Evolutionary conservation across 1,140 invertebrate genomes (phyloP), one percentile per base, ranked within the genome.

Genomic region (Drosophila jambulina): DNA sequence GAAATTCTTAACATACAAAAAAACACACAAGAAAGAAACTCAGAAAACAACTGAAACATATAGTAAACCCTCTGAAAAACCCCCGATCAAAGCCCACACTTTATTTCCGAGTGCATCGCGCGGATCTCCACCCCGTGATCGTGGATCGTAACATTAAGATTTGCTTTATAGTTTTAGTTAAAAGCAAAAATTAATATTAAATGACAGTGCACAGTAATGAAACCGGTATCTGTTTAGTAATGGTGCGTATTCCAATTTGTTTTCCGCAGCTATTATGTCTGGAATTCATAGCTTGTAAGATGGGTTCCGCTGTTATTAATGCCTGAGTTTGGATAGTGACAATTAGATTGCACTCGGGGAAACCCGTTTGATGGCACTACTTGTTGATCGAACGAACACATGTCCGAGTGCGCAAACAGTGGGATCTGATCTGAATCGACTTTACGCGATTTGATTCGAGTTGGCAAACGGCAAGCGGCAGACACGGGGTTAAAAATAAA

Each of bases 141-240:
- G 58, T 69, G 62, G 60, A 77, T 71, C 67, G 72, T 51, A 63
- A 59, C 45, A 68, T 78, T 49, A 57, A 78, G 64, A 70, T 74
- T 70, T 75, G 64, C 79, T 80, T 87, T 80, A 74, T 70, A 90
- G 77, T 88, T 84, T 68, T 34, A 90, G 48, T 88, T 80, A 59
- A 77, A 80, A 88, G 48, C 65, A 78, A 51, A 78, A 84, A 84
- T 71, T 65, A 25, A 84, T 90, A 88, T 92, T 92, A 92, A 92
- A 92, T 92, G 91, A 92, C 91, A 92, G 91, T 92, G 91, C 91
- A 92, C 91, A 92, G 91, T 92, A 92, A 92, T 92, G 91, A 92
- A 82, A 92, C 76, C 88, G 91, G 91, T 92, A 90, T 92, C 83
- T 92, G 91, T 92, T 92, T 92, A 92, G 91, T 92, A 91, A 92